Base-by-base conservation (phyloP, 2,888 invertebrate species). In the Acrobeloides nanus region DNA sequence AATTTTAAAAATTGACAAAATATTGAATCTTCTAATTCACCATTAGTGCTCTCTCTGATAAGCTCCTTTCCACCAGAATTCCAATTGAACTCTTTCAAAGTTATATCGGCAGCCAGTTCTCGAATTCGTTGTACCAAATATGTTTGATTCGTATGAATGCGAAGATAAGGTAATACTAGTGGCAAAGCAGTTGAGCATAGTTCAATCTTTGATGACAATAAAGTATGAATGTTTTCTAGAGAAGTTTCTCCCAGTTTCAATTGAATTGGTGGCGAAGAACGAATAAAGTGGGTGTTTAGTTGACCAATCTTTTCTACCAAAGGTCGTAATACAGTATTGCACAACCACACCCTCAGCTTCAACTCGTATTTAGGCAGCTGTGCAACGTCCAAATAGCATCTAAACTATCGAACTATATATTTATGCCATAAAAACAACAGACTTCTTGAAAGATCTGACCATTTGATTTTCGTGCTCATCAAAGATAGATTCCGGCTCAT, bases 31-130 rank as follows among this genome's bases (percentile, higher is more conserved):
- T 17, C 42, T 15, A 27, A 5, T 10, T 42, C 21, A 20, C 33
- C 24, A 12, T 18, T 17, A 26, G 25, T 4, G 29, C 21, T 12
- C 39, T 45, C 18, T 44, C 39, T 10, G 12, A 29, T 15, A 29
- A 15, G 10, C 18, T 82, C 81, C 24, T 77, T 77, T 33, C 85
- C 84, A 37, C 89, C 89, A 48, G 83, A 81, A 76, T 84, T 84
- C 89, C 90, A 90, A 57, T 83, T 83, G 77, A 85, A 92, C 64
- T 84, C 84, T 68, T 86, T 84, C 79, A 90, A 84, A 71, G 87
- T 87, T 8, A 88, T 86, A 53, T 87, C 88, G 71, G 81, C 82
- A 0, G 85, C 81, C 54, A 90, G 79, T 66, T 85, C 84, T 2
- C 46, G 80, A 27, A 89, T 83, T 61, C 90, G 80, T 54, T 82